These are phyloP conservation scores for Eueides isabella DNA, from an alignment of 1,140 invertebrate genomes.

Conservation along the genomic window DNA sequence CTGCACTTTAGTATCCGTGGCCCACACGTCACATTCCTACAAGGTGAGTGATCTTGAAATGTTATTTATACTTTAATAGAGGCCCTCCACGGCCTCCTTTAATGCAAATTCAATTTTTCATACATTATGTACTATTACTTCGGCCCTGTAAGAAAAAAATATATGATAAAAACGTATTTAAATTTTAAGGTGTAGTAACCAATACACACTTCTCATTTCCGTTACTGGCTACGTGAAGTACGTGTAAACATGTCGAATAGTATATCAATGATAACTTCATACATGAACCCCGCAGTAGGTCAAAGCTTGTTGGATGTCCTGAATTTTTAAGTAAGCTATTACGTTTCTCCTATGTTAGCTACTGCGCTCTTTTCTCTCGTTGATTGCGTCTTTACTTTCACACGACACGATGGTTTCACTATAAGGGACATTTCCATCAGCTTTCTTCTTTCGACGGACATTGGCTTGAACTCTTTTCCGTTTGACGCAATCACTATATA, in stretches of 20 bases:
- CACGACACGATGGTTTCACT: slow-evolving; percentile 47
- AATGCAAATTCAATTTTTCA: not conserved
- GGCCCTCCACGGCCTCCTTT: not conserved
- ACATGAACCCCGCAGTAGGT: slow-evolving; percentile 53
- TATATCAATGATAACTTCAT: not conserved
- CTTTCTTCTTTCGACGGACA: slow-evolving; percentile 46
- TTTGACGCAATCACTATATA: slow-evolving; percentile 13
- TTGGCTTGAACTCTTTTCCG: slow-evolving; percentile 17
- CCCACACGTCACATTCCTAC: slow-evolving; percentile 21
- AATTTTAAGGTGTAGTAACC: not conserved
- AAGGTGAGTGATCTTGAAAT: slow-evolving; percentile 12
- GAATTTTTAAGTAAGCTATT: slow-evolving; percentile 77
- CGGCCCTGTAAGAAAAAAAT: not conserved
- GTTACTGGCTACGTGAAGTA: not conserved
- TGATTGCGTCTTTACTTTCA: slow-evolving; percentile 76
- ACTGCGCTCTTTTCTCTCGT: slow-evolving; percentile 66
- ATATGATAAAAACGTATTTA: no score
- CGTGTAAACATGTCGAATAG: not conserved
- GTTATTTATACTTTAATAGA: slow-evolving; percentile 10
- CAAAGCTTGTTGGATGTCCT: slow-evolving; percentile 61
- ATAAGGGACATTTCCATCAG: slow-evolving; percentile 52
- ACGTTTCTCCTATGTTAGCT: slow-evolving; percentile 51
- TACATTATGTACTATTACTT: not conserved
- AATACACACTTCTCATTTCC: not conserved
- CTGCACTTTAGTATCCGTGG: slow-evolving; percentile 48